These are phyloP conservation scores for Arrhopalites spinosus DNA, from an alignment of 2,888 invertebrate genomes.

Conservation along the genomic window DNA sequence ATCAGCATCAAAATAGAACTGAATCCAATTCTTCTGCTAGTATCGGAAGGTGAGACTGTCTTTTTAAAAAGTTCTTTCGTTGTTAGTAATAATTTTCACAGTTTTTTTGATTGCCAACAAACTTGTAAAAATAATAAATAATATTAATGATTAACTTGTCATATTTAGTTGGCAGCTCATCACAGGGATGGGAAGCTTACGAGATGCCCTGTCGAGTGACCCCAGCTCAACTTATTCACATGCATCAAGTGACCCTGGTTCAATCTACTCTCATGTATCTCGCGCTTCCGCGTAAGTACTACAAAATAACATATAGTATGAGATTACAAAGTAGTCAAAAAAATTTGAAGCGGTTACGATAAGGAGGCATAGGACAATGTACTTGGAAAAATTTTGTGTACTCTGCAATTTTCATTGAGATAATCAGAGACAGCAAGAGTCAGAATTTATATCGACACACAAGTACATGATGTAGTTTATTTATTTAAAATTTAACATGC, in stretches of 20 bases:
- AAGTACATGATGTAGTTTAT: too few relatives aligned
- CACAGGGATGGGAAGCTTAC: constrained; percentile 69
- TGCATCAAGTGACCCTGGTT: constrained; percentile 58
- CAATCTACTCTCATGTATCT: constrained; percentile 56
- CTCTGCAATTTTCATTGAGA: neutral
- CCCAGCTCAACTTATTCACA: constrained; percentile 57
- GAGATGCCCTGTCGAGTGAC: constrained; percentile 63
- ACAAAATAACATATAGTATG: neutral
- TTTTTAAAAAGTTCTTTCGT: neutral
- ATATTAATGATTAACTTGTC: neutral
- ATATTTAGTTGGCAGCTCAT: constrained; percentile 75
- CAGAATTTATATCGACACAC: neutral
- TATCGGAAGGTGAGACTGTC: constrained; percentile 60
- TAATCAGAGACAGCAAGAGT: neutral
- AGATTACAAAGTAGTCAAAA: neutral
- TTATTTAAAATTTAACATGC: too few relatives aligned
- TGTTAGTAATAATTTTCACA: neutral
- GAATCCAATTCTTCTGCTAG: constrained; percentile 67
- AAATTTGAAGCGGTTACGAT: neutral
- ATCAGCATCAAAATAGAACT: constrained; percentile 63
- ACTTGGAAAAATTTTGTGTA: neutral
- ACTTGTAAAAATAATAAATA: too few relatives aligned
- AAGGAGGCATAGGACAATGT: too few relatives aligned
- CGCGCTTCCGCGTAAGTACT: constrained; percentile 54
- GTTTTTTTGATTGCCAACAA: neutral